A percentile compares a stretch with the other conserved stretches of the same genome.
These are phyloP conservation scores for Zaprionus vittiger DNA, from an alignment of 1,140 invertebrate genomes.

Conservation along the genomic window DNA sequence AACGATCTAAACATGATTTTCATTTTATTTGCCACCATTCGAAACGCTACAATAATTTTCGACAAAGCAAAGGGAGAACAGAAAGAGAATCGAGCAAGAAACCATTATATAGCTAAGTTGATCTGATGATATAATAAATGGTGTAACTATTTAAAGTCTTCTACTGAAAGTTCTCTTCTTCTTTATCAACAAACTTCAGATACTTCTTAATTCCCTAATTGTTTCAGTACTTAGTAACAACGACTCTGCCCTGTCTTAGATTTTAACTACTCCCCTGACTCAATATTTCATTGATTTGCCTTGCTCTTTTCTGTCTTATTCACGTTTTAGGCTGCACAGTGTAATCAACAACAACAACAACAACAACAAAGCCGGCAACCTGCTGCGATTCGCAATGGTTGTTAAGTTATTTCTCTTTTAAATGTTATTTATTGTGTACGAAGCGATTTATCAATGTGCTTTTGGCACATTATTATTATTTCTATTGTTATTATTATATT, in stretches of 20 bases:
- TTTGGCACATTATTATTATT: slow-evolving; percentile 29
- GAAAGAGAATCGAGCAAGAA: not conserved
- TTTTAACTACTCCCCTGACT: not conserved
- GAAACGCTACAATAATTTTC: slow-evolving; percentile 55
- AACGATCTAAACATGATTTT: slow-evolving; percentile 55
- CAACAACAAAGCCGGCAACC: slow-evolving; percentile 13
- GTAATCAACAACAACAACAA: slow-evolving; percentile 30
- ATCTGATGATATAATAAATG: not conserved
- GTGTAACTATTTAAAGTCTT: no score
- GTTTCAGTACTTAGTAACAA: no score
- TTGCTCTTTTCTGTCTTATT: slow-evolving; percentile 29
- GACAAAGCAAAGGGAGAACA: not conserved
- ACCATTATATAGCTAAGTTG: not conserved
- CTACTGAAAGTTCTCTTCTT: not conserved
- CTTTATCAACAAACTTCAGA: no score
- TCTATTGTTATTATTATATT: slow-evolving; percentile 12
- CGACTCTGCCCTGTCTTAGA: not conserved
- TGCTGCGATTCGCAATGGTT: slow-evolving; percentile 46
- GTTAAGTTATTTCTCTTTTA: slow-evolving; percentile 34
- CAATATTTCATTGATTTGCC: not conserved
- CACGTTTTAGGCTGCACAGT: slow-evolving; percentile 21
- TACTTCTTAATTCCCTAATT: no score
- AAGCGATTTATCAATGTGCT: slow-evolving; percentile 45
- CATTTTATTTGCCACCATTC: slow-evolving; percentile 56
- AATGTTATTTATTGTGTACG: slow-evolving; percentile 52